Evolutionary conservation across 2,113 vertebrate genomes (phyloP), one percentile per base, ranked within the genome.

Genomic region (Cheilinus undulatus): DNA sequence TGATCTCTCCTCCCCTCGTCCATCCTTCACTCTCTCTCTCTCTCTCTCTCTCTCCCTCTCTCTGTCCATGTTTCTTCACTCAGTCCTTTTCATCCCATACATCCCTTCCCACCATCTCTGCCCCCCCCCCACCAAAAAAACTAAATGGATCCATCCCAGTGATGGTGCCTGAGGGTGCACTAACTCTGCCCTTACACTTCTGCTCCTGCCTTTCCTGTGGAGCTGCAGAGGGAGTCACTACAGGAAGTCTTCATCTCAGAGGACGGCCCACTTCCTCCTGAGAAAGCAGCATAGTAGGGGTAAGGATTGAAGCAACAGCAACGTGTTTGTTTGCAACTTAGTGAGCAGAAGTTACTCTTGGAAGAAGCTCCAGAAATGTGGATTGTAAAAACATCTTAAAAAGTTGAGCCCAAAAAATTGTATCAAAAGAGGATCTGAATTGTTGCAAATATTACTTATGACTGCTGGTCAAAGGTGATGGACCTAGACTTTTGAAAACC

Each of bases 131-230:
- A 17, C 14, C 58, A 15, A 13, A 26, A 17, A 10, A 46, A 59
- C 62, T 61, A 27, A 42, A 66, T 20, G 54, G 69, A 82, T 82
- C 66, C 62, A 65, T 83, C 71, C 43, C 62, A 58, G 57, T 36
- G 85, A 83, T 24, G 74, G 70, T 66, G 85, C 86, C 83, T 76
- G 57, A 84, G 85, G 86, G 80, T 69, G 69, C 73, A 82, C 69
- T 85, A 65, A 85, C 73, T 73, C 50, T 75, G 76, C 76, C 74
- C 71, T 75, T 64, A 45, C 71, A 75, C 66, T 72, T 27, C 66
- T 83, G 69, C 82, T 80, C 38, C 76, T 48, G 57, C 63, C 36
- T 66, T 91, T 88, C 83, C 86, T 89, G 86, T 87, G 73, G 84
- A 77, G 75, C 82, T 82, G 69, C 71, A 72, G 82, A 28, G 78